A percentile compares a stretch with the other conserved stretches of the same genome.
These are phyloP conservation scores for Campylomormyrus numenius DNA, from an alignment of 2,113 vertebrate species.

Conservation along the genomic window DNA sequence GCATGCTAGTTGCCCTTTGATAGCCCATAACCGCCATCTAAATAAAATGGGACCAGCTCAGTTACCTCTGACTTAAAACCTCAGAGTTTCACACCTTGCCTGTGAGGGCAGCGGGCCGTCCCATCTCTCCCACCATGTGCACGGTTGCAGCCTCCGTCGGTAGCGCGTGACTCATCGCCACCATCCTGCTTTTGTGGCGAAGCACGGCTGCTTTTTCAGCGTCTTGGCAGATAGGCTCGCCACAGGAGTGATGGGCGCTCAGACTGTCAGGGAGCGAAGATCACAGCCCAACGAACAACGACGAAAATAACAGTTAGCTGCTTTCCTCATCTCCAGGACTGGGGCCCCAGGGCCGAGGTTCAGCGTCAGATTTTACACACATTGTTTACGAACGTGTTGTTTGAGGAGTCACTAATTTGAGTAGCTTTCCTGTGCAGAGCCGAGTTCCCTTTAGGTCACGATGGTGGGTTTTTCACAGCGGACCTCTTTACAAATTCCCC, in stretches of 20 bases:
- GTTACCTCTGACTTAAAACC: slow-evolving; percentile 30
- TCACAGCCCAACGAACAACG: slow-evolving; percentile 9
- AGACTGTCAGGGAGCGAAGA: slow-evolving; percentile 30
- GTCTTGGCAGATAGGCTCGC: slow-evolving; percentile 14
- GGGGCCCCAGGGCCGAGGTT: slow-evolving; percentile 32
- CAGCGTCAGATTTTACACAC: slow-evolving; percentile 37
- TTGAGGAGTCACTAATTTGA: slow-evolving; percentile 23
- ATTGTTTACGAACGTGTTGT: slow-evolving; percentile 11
- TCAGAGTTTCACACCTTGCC: not conserved
- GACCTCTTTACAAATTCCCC: slow-evolving; percentile 49
- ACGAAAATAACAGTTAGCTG: slow-evolving; percentile 30
- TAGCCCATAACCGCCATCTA: slow-evolving; percentile 29
- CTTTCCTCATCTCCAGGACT: slow-evolving; percentile 38
- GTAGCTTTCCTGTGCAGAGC: slow-evolving; percentile 30
- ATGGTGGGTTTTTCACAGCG: slow-evolving; percentile 44
- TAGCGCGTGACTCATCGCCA: not conserved
- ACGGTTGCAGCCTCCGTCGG: not conserved
- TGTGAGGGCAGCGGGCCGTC: not conserved
- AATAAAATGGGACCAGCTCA: slow-evolving; percentile 22
- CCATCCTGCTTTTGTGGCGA: not conserved
- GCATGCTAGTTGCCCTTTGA: slow-evolving; percentile 34
- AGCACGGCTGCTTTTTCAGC: not conserved
- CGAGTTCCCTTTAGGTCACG: slow-evolving; percentile 29
- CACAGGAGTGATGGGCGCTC: slow-evolving; percentile 38
- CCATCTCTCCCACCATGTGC: not conserved